These are phyloP conservation scores for Brachyhypopomus gauderio DNA, from an alignment of 2,113 vertebrate species.

Conservation along the genomic window DNA sequence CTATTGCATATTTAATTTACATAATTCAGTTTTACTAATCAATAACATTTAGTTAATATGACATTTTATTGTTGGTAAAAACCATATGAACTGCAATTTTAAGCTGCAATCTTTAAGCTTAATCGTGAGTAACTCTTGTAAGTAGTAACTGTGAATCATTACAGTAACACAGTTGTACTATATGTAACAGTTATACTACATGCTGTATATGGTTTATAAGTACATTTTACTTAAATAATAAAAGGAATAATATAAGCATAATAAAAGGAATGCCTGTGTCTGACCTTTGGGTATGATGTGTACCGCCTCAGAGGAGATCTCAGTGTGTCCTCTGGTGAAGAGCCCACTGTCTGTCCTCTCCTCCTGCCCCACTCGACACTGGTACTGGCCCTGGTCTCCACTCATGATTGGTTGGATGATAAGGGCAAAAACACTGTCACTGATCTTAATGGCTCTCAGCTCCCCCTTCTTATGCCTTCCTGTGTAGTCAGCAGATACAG, in stretches of 20 bases:
- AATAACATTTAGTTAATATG: too few species aligned
- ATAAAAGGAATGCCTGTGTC: not conserved
- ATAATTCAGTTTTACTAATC: too few species aligned
- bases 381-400: slow-evolving; percentile 76
- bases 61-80: too few species aligned
- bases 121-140: too few species aligned
- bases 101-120: too few species aligned
- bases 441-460: slow-evolving; percentile 69
- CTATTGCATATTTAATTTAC: too few species aligned
- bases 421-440: slow-evolving; percentile 69
- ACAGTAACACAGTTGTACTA: too few species aligned
- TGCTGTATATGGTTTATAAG: too few species aligned
- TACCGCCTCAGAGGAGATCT: slow-evolving; percentile 60
- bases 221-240: too few species aligned
- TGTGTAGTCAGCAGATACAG: slow-evolving; percentile 56
- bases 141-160: too few species aligned
- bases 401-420: slow-evolving; percentile 66
- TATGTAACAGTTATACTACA: too few species aligned
- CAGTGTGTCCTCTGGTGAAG: slow-evolving; percentile 56
- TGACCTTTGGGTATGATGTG: slow-evolving; percentile 66
- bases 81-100: too few species aligned
- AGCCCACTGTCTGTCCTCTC: slow-evolving; percentile 52
- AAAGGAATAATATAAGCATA: not conserved
- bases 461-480: slow-evolving; percentile 67
- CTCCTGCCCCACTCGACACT: slow-evolving; percentile 74